Evolutionary conservation across 1,140 invertebrate genomes (phyloP).

Genomic region (Leptinotarsa lineolata): DNA sequence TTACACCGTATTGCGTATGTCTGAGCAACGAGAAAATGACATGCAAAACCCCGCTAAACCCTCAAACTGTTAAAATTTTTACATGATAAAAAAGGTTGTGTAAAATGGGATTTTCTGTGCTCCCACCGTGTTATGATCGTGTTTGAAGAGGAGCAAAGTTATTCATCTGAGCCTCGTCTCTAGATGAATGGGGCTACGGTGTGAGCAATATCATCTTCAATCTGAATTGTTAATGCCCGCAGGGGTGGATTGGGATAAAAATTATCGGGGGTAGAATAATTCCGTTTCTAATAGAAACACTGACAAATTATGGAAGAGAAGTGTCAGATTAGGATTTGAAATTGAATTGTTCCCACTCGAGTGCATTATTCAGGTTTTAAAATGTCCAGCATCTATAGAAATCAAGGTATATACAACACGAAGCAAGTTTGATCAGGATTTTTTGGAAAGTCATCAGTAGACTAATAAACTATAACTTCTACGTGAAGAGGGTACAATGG

Average conservation of each 20-base stretch:
- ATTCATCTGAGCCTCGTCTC: conserved; percentile 33
- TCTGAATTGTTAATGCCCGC: conserved; percentile 41
- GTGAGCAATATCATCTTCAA: conserved; percentile 35
- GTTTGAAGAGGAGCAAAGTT: conserved; percentile 36
- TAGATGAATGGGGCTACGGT: conserved; percentile 11
- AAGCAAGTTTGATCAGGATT: too few relatives aligned
- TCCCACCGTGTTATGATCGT: conserved; percentile 34
- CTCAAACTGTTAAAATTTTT: conserved; percentile 38
- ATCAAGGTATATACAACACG: too few relatives aligned
- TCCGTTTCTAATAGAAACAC: conserved; percentile 1
- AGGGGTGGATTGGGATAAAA: conserved; percentile 31
- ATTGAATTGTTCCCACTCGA: too few relatives aligned
- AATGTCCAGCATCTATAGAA: too few relatives aligned
- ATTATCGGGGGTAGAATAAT: conserved; percentile 7
- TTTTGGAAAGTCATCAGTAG: too few relatives aligned
- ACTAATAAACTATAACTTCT: too few relatives aligned
- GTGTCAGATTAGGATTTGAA: neutral
- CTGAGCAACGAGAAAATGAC: conserved; percentile 11
- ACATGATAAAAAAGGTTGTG: conserved; percentile 41
- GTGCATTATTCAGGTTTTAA: too few relatives aligned
- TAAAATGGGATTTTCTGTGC: conserved; percentile 35
- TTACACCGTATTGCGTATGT: neutral
- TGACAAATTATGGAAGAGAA: conserved; percentile 5
- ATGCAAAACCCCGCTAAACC: conserved; percentile 21
- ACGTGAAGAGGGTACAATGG: too few relatives aligned